These are phyloP conservation scores for Drosophila sordidula DNA, from an alignment of 2,888 invertebrate genomes.

Conservation along the genomic window DNA sequence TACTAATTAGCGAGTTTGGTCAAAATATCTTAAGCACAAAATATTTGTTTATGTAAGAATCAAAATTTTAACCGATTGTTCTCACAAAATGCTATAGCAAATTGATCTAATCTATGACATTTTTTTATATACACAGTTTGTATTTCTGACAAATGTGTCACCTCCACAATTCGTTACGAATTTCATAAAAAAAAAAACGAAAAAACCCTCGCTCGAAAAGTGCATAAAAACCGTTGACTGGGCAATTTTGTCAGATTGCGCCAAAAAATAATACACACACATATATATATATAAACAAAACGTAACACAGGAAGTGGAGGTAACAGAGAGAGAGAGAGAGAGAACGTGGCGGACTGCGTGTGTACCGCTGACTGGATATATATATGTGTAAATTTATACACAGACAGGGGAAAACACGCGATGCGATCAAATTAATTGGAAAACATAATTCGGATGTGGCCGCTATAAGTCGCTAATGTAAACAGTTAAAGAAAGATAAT, in stretches of 20 bases:
- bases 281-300: conserved; percentile 41
- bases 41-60: too few relatives aligned
- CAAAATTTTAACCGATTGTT: too few relatives aligned
- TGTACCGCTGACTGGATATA: conserved; percentile 7
- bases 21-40: too few relatives aligned
- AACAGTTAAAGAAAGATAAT: conserved; percentile 8
- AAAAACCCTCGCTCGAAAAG: background rate
- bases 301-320: conserved; percentile 46
- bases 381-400: background rate
- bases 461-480: conserved; percentile 21
- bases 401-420: background rate
- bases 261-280: conserved; percentile 8
- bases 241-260: conserved; percentile 41
- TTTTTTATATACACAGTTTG: too few relatives aligned
- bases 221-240: conserved; percentile 48
- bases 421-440: conserved; percentile 15
- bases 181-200: background rate
- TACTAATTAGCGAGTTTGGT: too few relatives aligned
- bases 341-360: background rate
- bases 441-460: conserved; percentile 11
- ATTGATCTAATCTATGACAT: too few relatives aligned
- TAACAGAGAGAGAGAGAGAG: conserved; percentile 1
- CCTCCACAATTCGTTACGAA: background rate
- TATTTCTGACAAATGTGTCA: too few relatives aligned
- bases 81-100: too few relatives aligned